Conservation (phyloP, 2,797 vertebrate genomes). For the Epinephelus malabaricus region DNA sequence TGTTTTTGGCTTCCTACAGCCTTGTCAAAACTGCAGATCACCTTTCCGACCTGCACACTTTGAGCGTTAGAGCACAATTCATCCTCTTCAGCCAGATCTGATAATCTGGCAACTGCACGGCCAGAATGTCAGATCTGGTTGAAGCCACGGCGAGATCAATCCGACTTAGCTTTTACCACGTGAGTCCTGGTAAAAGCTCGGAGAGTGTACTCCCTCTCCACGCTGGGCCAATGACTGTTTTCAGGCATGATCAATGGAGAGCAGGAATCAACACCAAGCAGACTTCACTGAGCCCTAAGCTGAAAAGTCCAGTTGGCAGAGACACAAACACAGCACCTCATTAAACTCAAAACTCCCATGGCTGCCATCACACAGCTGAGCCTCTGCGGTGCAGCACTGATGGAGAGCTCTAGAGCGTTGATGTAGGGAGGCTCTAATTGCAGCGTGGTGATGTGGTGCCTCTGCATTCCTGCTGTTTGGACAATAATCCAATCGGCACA, state of each 20-base stretch:
- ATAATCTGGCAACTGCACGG: background rate
- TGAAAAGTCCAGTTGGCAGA: slow-evolving; percentile 74
- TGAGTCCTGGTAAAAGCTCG: slow-evolving; percentile 33
- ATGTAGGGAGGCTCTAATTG: slow-evolving; percentile 75
- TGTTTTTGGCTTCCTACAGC: background rate
- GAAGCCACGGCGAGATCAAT: slow-evolving; percentile 20
- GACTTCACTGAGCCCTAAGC: slow-evolving; percentile 59
- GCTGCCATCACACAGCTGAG: slow-evolving; percentile 59
- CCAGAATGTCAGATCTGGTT: slow-evolving; percentile 6
- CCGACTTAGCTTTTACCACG: slow-evolving; percentile 19
- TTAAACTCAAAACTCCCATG: slow-evolving; percentile 74
- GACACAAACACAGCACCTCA: slow-evolving; percentile 77
- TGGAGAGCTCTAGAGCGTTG: slow-evolving; percentile 72
- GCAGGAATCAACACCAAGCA: slow-evolving; percentile 57
- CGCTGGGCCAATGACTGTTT: slow-evolving; percentile 41
- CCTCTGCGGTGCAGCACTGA: slow-evolving; percentile 49
- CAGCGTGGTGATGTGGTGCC: slow-evolving; percentile 63
- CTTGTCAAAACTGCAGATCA: slow-evolving; percentile 8
- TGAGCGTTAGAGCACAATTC: background rate
- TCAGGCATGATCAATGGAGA: slow-evolving; percentile 59
- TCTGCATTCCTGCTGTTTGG: slow-evolving; percentile 68
- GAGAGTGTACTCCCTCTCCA: slow-evolving; percentile 18
- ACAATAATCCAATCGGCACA: slow-evolving; percentile 62
- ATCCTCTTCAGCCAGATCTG: slow-evolving; percentile 1
- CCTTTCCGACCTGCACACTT: background rate